Percentiles rank a stretch among this genome's conserved stretches.
Evolutionary conservation across 1,140 invertebrate genomes (phyloP).

Genomic region (Eriosoma lanigerum): DNA sequence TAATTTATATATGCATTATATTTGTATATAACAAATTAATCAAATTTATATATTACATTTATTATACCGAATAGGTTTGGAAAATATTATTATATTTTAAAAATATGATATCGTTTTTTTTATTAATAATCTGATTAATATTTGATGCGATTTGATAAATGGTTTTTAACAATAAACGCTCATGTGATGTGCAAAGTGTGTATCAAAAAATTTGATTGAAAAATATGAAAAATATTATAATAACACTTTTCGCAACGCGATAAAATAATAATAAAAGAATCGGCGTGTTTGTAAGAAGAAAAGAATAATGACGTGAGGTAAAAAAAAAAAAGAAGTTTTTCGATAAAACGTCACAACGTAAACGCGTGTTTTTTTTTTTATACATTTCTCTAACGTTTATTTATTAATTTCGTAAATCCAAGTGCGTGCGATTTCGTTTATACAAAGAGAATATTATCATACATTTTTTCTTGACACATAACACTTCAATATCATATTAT

Average conservation of each 20-base stretch:
- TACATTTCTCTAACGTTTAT: not conserved
- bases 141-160: constrained; percentile 1
- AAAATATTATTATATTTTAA: not conserved
- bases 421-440: not conserved
- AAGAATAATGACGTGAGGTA: not conserved
- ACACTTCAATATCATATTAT: no score
- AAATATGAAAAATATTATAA: constrained; percentile 9
- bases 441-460: not conserved
- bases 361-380: not conserved
- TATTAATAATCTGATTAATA: no score
- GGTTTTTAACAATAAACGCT: not conserved
- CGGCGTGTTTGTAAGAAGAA: no score
- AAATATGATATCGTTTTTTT: no score
- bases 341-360: constrained; percentile 3
- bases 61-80: no score
- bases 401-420: not conserved
- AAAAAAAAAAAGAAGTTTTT: not conserved
- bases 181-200: not conserved
- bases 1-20: not conserved
- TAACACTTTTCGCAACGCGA: not conserved
- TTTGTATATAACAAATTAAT: no score
- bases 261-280: not conserved
- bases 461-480: no score
- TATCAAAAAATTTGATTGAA: constrained; percentile 4
- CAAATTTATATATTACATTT: no score